Base-by-base conservation (phyloP, 2,888 invertebrate species). In the Caenorhabditis imperialis region DNA sequence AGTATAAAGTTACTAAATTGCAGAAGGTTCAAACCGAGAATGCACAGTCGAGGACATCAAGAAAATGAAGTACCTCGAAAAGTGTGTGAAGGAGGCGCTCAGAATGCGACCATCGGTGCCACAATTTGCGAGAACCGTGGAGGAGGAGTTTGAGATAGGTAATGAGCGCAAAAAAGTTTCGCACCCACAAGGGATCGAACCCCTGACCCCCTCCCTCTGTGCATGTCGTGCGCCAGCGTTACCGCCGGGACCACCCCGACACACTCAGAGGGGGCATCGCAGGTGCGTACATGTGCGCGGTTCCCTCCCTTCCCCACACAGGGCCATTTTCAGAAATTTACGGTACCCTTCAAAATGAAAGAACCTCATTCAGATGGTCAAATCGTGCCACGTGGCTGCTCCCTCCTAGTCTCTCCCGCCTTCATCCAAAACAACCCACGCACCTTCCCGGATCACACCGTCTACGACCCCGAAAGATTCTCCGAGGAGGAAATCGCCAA, bases 31-130 rank as follows among this genome's bases (percentile, higher is more conserved):
- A 3, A 42, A 47, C 4, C 71, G 86, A 40, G 84, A 81, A 85
- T 55, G 85, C 83, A 78, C 89, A 79, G 85, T 89, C 77, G 77
- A 84, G 82, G 79, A 87, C 72, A 23, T 83, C 85, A 67, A 79
- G 37, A 57, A 80, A 14, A 70, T 88, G 73, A 79, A 77, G 48
- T 87, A 86, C 47, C 55, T 88, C 47, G 88, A 88, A 35, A 79
- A 81, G 44, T 85, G 85, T 53, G 62, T 88, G 38, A 88, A 88
- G 65, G 88, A 88, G 60, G 76, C 78, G 8, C 25, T 78, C 6
- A 35, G 78, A 60, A 57, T 80, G 35, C 62, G 75, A 47, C 82
- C 82, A 10, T 79, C 82, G 0, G 82, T 82, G 1, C 82, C 82
- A 1, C 71, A 79, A 38, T 69, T 79, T 12, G 77, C 77, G 22